phyloP scores from a whole-genome alignment of 2,797 vertebrate genomes.

The Diplodus sargus region DNA sequence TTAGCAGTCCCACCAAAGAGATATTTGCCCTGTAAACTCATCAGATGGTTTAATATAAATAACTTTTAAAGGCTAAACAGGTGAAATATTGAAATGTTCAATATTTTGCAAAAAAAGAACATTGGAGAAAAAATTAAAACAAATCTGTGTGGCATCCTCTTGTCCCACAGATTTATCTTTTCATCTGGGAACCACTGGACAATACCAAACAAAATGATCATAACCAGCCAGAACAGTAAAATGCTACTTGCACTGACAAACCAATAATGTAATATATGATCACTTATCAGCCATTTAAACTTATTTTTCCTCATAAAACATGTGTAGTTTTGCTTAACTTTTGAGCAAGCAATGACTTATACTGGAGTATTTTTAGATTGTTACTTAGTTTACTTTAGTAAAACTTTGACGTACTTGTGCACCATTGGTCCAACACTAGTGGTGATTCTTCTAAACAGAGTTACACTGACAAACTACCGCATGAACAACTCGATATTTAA shows the following conservation, averaged over 20 bases:
- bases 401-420: background rate
- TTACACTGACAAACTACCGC: background rate
- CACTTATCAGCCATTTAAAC: background rate
- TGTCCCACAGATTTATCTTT: background rate
- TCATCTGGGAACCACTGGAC: background rate
- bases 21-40: background rate
- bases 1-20: background rate
- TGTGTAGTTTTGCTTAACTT: background rate
- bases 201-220: too few relatives aligned
- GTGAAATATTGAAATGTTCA: background rate
- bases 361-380: background rate
- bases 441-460: background rate
- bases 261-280: background rate
- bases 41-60: background rate
- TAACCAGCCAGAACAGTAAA: background rate
- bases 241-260: background rate
- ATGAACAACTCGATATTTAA: constrained; percentile 23
- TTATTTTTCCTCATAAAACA: background rate
- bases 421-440: background rate
- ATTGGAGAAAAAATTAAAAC: background rate
- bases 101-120: background rate
- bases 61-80: background rate
- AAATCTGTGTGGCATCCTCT: background rate
- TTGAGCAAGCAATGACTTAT: background rate
- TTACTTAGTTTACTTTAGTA: constrained; percentile 17